Percentiles rank a stretch among this genome's conserved stretches.
Conservation (phyloP, 2,113 vertebrate species). For the Parus major region DNA sequence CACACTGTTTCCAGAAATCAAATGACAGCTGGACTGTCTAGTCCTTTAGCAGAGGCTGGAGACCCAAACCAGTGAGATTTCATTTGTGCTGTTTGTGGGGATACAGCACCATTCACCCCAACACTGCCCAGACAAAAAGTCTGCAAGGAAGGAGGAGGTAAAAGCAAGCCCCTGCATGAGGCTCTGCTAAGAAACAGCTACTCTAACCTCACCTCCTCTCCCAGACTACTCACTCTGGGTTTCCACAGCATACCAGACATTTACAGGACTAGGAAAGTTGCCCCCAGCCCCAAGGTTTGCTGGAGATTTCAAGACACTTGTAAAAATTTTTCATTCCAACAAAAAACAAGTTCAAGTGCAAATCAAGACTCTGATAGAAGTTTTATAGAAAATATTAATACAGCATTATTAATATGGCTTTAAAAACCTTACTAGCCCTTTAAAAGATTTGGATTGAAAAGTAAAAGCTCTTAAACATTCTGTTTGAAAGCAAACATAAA, state of each 20-base stretch:
- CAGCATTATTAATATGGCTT: neutral
- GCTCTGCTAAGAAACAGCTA: neutral
- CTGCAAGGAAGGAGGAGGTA: neutral
- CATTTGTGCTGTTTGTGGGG: neutral
- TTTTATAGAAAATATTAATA: neutral
- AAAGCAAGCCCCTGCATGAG: neutral
- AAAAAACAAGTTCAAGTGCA: neutral
- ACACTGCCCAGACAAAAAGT: fast-evolving
- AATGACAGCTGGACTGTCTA: neutral
- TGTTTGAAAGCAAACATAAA: neutral
- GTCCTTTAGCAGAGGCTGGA: neutral
- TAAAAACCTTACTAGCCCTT: neutral
- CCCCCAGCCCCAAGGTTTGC: fast-evolving
- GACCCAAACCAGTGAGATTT: neutral
- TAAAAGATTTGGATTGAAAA: neutral
- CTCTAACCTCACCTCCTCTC: neutral
- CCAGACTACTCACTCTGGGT: neutral
- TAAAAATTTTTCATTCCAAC: neutral
- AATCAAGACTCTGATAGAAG: neutral
- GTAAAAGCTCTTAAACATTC: neutral
- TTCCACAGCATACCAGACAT: neutral
- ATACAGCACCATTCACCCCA: fast-evolving
- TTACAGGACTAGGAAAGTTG: neutral
- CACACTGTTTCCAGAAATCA: neutral
- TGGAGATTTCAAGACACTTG: neutral